These are phyloP conservation scores for Stenopsyche tienmushanensis DNA, from an alignment of 1,140 invertebrate species.

Conservation along the genomic window DNA sequence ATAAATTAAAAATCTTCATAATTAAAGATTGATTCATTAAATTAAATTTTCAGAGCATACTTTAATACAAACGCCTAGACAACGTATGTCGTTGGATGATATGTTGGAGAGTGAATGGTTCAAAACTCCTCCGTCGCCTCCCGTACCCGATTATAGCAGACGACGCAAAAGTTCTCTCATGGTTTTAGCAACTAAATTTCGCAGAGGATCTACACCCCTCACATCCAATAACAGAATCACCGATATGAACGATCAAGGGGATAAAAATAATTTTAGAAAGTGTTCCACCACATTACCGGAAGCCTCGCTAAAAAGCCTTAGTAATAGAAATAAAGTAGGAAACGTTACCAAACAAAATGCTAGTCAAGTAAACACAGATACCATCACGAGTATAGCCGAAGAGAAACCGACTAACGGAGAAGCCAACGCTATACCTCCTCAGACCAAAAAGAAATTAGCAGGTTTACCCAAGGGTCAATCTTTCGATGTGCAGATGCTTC, in stretches of 20 bases:
- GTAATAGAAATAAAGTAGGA: constrained; percentile 27
- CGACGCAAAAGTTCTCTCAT: constrained; percentile 46
- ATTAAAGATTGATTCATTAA: constrained; percentile 9
- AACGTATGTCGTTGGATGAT: constrained; percentile 50
- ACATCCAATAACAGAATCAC: constrained; percentile 49
- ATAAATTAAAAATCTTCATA: background rate
- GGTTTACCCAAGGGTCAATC: constrained; percentile 45
- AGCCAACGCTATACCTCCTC: background rate
- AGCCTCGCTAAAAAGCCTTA: constrained; percentile 30
- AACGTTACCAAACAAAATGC: constrained; percentile 24
- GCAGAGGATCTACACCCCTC: constrained; percentile 46
- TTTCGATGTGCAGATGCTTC: constrained; percentile 44
- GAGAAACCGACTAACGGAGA: constrained; percentile 34
- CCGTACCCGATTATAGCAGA: constrained; percentile 46
- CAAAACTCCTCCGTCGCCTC: constrained; percentile 46
- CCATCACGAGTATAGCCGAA: constrained; percentile 32
- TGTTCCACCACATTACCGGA: constrained; percentile 38
- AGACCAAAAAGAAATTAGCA: constrained; percentile 27
- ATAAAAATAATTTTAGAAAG: constrained; percentile 42
- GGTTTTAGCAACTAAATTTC: constrained; percentile 50
- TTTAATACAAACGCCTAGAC: constrained; percentile 49
- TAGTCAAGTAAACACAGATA: constrained; percentile 28
- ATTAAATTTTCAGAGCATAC: constrained; percentile 47
- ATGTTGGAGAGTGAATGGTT: constrained; percentile 52
- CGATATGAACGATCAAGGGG: constrained; percentile 47